A percentile compares a stretch with the other conserved stretches of the same genome.
These are phyloP conservation scores for Daphoenositta chrysoptera DNA, from an alignment of 2,113 vertebrate species.

Conservation along the genomic window DNA sequence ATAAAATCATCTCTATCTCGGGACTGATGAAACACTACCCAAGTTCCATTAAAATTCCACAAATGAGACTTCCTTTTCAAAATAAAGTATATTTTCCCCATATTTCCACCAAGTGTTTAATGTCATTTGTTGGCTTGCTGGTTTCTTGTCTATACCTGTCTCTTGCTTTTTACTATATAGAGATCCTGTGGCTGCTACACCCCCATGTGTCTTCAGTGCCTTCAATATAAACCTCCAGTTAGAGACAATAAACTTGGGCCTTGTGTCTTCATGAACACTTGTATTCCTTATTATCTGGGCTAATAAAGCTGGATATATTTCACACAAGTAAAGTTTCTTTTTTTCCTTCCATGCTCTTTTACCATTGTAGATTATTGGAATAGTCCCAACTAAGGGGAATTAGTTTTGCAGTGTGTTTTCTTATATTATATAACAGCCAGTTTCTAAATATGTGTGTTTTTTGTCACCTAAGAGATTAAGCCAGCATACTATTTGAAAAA, in stretches of 20 bases:
- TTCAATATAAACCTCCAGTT: background rate
- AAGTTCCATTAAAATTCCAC: background rate
- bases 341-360: background rate
- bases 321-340: fast-evolving
- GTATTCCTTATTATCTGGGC: background rate
- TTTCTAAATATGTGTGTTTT: background rate
- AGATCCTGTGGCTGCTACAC: background rate
- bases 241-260: background rate
- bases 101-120: background rate
- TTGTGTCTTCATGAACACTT: background rate
- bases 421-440: background rate
- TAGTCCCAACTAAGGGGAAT: background rate
- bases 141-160: background rate
- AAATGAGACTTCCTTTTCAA: background rate
- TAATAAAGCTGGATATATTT: background rate
- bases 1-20: background rate
- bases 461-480: background rate
- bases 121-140: fast-evolving
- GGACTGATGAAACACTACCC: fast-evolving
- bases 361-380: background rate
- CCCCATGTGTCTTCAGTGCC: fast-evolving
- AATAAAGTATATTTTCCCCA: background rate
- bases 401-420: background rate
- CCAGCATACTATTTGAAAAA: background rate
- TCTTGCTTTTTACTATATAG: background rate